Percentiles rank a stretch among this genome's conserved stretches.
Conservation (phyloP, 2,888 invertebrate genomes). For the Synergus japonicus region DNA sequence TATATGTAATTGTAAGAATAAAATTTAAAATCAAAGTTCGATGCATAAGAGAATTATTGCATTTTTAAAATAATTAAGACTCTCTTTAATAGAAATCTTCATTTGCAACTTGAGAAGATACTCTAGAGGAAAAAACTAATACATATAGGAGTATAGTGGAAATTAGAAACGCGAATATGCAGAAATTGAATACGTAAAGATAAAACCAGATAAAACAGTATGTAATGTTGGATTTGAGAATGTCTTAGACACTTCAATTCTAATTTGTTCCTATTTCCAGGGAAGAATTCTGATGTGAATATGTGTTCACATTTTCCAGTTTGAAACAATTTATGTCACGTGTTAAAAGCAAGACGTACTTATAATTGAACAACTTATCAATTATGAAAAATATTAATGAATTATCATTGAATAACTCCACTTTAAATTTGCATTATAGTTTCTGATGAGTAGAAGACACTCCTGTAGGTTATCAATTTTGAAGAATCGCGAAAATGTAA, state of each 20-base stretch:
- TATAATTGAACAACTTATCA: not conserved
- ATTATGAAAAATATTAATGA: not conserved
- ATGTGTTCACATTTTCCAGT: not conserved
- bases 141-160: not conserved
- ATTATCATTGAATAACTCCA: conserved; percentile 14
- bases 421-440: not conserved
- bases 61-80: not conserved
- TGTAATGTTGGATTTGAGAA: not conserved
- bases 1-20: not conserved
- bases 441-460: not conserved
- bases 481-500: conserved; percentile 3
- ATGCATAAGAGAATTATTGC: too few relatives aligned
- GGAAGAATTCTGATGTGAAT: not conserved
- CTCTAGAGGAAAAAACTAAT: not conserved
- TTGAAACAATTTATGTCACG: not conserved
- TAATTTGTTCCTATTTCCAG: not conserved
- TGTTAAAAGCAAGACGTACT: not conserved
- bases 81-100: not conserved
- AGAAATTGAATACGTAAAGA: not conserved
- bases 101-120: not conserved
- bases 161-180: not conserved
- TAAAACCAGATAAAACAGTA: not conserved
- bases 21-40: too few relatives aligned
- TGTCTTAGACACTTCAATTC: not conserved
- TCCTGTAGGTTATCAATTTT: not conserved